Conservation (phyloP, 2,797 vertebrate species). For the Aulostomus chinensis region DNA sequence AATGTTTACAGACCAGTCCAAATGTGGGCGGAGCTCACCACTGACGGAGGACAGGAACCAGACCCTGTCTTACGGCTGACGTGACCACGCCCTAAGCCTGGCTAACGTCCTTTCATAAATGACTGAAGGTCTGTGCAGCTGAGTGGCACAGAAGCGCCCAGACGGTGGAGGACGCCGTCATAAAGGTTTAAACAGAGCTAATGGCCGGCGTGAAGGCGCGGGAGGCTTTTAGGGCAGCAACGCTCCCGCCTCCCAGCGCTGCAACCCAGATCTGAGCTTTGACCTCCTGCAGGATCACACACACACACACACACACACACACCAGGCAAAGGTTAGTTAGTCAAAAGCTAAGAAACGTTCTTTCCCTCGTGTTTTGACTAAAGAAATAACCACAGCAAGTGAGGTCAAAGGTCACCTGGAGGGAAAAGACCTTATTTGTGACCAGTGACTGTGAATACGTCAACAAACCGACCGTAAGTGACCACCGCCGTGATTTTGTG, state of each 20-base stretch:
- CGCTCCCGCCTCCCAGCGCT: background rate
- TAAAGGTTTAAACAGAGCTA: constrained; percentile 49
- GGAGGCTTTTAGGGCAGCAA: constrained; percentile 39
- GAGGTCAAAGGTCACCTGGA: no score
- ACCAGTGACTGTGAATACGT: background rate
- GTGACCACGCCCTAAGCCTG: no score
- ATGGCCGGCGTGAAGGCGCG: constrained; percentile 26
- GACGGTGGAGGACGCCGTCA: constrained; percentile 21
- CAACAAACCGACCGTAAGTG: background rate
- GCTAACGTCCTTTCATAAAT: no score
- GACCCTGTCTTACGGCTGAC: no score
- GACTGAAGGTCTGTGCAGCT: background rate
- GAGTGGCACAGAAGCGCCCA: constrained; percentile 11
- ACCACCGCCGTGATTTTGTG: constrained; percentile 17
- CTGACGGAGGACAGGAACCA: no score
- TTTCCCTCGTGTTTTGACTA: no score
- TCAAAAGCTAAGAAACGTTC: background rate
- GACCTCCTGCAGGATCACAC: constrained; percentile 18
- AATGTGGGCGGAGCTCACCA: background rate
- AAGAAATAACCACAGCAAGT: no score
- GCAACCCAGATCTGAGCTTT: constrained; percentile 33
- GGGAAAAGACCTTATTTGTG: no score
- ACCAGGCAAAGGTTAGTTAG: no score
- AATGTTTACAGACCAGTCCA: constrained; percentile 3
- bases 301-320: background rate